phyloP scores from a whole-genome alignment of 2,113 vertebrate species.

The Callaeas wilsoni region DNA sequence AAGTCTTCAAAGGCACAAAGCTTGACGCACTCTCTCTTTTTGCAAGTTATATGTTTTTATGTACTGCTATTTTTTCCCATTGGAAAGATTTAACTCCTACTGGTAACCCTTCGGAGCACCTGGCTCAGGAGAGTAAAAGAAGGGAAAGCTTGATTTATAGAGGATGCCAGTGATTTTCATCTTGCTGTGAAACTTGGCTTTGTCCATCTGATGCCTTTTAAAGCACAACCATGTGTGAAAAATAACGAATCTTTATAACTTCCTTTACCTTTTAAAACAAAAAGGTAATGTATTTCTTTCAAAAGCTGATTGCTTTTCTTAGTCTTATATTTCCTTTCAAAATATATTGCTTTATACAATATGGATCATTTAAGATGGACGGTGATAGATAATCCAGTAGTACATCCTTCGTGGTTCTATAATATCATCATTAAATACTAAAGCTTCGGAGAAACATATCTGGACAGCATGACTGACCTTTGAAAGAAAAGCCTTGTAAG shows the following conservation, averaged over 20 bases:
- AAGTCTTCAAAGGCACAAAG: background rate
- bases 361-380: background rate
- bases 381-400: background rate
- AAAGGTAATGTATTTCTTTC: background rate
- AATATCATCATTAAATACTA: background rate
- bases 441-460: background rate
- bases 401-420: background rate
- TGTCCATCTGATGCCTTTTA: conserved; percentile 42
- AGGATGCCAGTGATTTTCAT: conserved; percentile 16
- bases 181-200: conserved; percentile 38
- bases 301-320: background rate
- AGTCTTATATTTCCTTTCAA: conserved; percentile 1
- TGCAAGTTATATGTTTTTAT: background rate
- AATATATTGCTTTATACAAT: background rate
- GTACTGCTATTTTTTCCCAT: background rate
- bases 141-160: conserved; percentile 35
- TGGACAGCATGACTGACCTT: background rate
- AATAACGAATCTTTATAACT: conserved; percentile 40
- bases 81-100: background rate
- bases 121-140: conserved; percentile 2
- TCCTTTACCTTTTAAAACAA: conserved; percentile 1
- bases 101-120: background rate
- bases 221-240: conserved; percentile 54
- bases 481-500: background rate
- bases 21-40: background rate